Conservation (phyloP, 2,113 vertebrate species). For the Pogona vitticeps region DNA sequence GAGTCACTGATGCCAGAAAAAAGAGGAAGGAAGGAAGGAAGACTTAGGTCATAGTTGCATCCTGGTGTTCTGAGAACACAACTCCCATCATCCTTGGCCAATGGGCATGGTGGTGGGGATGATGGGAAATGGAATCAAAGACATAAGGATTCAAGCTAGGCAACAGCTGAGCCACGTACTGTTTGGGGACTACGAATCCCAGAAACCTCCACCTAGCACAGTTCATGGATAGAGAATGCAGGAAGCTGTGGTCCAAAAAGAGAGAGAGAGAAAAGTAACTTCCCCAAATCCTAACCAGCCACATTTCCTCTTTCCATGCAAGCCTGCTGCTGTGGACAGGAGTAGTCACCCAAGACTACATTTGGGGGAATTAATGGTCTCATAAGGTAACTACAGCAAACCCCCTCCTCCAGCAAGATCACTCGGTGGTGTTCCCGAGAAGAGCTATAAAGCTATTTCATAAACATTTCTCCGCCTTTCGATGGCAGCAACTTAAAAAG, state of each 20-base stretch:
- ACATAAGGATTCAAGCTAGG: background rate
- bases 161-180: background rate
- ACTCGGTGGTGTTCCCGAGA: background rate
- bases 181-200: too few species aligned
- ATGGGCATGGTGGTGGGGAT: background rate
- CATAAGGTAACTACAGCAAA: background rate
- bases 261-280: background rate
- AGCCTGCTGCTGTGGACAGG: too few species aligned
- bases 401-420: accelerated
- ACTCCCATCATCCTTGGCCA: background rate
- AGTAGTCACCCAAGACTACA: background rate
- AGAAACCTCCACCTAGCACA: too few species aligned
- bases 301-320: too few species aligned
- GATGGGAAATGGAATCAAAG: background rate
- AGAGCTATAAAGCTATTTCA: conserved; percentile 24
- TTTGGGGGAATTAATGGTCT: background rate
- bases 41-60: background rate
- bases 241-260: too few species aligned
- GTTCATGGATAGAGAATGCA: too few species aligned
- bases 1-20: background rate
- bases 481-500: conserved; percentile 72
- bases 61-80: background rate
- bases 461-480: conserved; percentile 48
- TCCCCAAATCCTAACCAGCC: background rate
- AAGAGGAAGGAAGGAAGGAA: background rate